phyloP scores from a whole-genome alignment of 1,140 invertebrate genomes.

The Trinorchestia longiramus region DNA sequence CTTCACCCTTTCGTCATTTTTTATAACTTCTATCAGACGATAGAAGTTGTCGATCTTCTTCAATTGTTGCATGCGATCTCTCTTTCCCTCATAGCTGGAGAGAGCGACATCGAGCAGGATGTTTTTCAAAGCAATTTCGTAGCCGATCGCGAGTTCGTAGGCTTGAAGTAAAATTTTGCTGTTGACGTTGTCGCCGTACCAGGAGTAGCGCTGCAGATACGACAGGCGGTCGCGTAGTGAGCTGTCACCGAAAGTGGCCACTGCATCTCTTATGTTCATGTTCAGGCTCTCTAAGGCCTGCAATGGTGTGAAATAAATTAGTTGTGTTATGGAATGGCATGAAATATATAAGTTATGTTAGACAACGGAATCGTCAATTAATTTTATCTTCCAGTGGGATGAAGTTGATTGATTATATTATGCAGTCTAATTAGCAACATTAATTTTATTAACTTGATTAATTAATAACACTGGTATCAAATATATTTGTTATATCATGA shows the following conservation, averaged over 20 bases:
- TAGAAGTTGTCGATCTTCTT: neutral
- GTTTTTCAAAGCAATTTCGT: neutral
- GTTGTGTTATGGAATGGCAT: neutral
- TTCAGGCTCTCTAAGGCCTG: neutral
- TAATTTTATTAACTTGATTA: too few relatives aligned
- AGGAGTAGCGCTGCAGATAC: neutral
- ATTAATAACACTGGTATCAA: too few relatives aligned
- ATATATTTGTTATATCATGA: too few relatives aligned
- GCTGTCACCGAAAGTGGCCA: neutral
- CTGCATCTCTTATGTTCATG: neutral
- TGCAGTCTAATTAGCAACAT: too few relatives aligned
- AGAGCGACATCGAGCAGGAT: conserved; percentile 2
- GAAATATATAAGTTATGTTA: too few relatives aligned
- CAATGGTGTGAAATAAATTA: neutral
- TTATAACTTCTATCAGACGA: neutral
- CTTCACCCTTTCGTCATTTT: neutral
- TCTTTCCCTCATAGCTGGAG: neutral
- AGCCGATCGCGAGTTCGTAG: neutral
- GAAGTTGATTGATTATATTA: too few relatives aligned
- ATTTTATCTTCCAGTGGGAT: too few relatives aligned
- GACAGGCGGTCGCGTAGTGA: neutral
- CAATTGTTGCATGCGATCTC: neutral
- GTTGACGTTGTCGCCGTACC: neutral
- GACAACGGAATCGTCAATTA: too few relatives aligned
- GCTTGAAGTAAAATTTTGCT: neutral